Base-by-base conservation (phyloP, 2,888 invertebrate species). In the Pseudanteris insignis region DNA sequence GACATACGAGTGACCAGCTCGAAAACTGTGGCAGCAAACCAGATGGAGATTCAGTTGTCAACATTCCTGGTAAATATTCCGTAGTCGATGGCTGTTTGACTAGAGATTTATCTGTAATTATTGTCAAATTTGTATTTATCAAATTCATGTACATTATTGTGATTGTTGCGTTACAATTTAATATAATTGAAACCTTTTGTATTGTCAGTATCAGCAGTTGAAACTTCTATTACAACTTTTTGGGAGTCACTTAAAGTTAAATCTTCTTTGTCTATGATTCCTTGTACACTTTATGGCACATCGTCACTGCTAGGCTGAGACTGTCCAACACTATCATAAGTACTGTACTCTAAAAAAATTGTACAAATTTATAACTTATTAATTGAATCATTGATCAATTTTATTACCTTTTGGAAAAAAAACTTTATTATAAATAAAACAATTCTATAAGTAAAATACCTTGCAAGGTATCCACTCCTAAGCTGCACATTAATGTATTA, bases 61-160 rank as follows among this genome's bases (percentile, higher is more conserved):
- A 83, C 92, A 97, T 94, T 44, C 93, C 92, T 0, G 94, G 92
- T 21, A 96, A 83, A 82, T 94, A 96, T 81, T 95, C 94, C 0
- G 92, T 93, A 0, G 93, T 94, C 1, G 91, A 91, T 1, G 90
- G 88, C 75, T 89, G 89, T 0, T 88, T 83, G 12, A 85, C 83
- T 13, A 88, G 81, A 40, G 81, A 77, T 71, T 85, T 86, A 46
- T 86, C 86, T 85, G 18, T 6, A 66, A 54, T 26, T 32, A 14
- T 51, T 7, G 11, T 4, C 3, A 11, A 10, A 7, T 11, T 10
- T 29, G 11, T 29, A 3, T 10, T 10, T 29, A 29, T 30, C 5
- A 30, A 8, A 13, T 21, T 21, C 21, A n/a, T 21, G 7, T 21
- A 21, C n/a, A 21, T 21, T 21, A 7, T 5, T 5, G 7, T 21